Conservation (phyloP, 2,888 invertebrate genomes). For the Scelioninae gen. 1 region DNA sequence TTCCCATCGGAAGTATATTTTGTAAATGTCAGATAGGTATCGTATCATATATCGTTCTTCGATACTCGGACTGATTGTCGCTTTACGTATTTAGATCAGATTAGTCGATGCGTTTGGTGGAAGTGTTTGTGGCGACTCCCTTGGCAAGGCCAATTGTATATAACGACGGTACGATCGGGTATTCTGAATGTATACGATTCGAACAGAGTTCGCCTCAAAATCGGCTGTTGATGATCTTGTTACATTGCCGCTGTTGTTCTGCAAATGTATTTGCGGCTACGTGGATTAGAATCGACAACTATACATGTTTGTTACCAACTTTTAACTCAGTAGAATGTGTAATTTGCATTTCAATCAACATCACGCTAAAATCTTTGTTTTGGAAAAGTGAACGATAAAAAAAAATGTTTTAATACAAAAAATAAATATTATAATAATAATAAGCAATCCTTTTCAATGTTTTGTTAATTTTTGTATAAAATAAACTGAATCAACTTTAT, state of each 20-base stretch:
- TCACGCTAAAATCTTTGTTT: no score
- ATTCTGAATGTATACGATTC: constrained; percentile 55
- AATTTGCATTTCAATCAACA: constrained; percentile 49
- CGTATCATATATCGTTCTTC: constrained; percentile 50
- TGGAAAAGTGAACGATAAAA: no score
- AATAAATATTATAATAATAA: no score
- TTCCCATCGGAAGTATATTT: constrained; percentile 43
- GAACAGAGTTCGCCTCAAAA: constrained; percentile 70
- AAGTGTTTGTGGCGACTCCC: constrained; percentile 74
- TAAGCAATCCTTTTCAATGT: no score
- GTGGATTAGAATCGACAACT: constrained; percentile 75
- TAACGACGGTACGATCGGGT: constrained; percentile 44
- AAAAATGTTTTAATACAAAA: no score
- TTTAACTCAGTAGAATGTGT: constrained; percentile 43
- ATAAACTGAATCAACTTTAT: no score
- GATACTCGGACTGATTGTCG: constrained; percentile 55
- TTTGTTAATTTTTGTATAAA: no score
- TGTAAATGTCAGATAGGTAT: constrained; percentile 50
- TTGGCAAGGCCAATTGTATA: constrained; percentile 69
- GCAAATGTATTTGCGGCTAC: constrained; percentile 80
- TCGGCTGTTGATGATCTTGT: constrained; percentile 78
- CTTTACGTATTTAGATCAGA: constrained; percentile 78
- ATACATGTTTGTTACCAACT: constrained; percentile 61
- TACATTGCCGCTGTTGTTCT: constrained; percentile 77
- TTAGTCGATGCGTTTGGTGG: constrained; percentile 74